Evolutionary conservation across 2,113 vertebrate genomes (phyloP), one percentile per base, ranked within the genome.

Genomic region (Dasypus novemcinctus): DNA sequence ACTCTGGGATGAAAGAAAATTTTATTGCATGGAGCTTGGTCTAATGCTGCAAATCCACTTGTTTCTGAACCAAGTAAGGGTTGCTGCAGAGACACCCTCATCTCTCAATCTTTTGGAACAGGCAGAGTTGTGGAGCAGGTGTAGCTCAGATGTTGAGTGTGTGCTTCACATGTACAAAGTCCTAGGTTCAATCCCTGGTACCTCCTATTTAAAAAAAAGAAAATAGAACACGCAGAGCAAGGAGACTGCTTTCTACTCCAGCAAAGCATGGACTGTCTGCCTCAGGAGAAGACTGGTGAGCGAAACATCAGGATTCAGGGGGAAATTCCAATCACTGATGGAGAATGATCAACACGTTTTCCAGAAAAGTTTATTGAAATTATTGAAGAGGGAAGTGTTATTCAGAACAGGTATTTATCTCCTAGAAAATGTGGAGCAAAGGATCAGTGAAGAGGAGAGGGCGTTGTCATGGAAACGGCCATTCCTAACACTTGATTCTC

Each of bases 351-450:
- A 81, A 63, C 74, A 92, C 20, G 68, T 90, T 95, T 86, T 74
- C 41, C 43, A 71, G 76, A 57, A 93, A 89, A 78, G 18, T 87
- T 96, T 36, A 23, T 20, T 83, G 38, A 94, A 94, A 84, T 87
- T 82, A 92, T 46, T 86, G 63, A 91, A 63, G 25, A 81, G 93
- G 29, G 63, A 69, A 12, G 25, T 29, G 4, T 72, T 41, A 21
- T 54, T 91, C 17, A 74, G 41, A 90, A 81, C 36, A 84, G 25
- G 52, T 90, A 38, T 71, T 75, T 69, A 31, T 64, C 61, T 71
- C 41, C 21, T 10, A 79, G 57, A 43, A 92, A 83, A 92, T 25
- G 64, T 41, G 21, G 54, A 86, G 2, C 38, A 46, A 78, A 38
- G 25, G 36, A 68, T 79, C 64, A 43, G 64, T 61, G 80, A 95